These are phyloP conservation scores for Heliornis fulica DNA, from an alignment of 2,113 vertebrate species.

Conservation along the genomic window DNA sequence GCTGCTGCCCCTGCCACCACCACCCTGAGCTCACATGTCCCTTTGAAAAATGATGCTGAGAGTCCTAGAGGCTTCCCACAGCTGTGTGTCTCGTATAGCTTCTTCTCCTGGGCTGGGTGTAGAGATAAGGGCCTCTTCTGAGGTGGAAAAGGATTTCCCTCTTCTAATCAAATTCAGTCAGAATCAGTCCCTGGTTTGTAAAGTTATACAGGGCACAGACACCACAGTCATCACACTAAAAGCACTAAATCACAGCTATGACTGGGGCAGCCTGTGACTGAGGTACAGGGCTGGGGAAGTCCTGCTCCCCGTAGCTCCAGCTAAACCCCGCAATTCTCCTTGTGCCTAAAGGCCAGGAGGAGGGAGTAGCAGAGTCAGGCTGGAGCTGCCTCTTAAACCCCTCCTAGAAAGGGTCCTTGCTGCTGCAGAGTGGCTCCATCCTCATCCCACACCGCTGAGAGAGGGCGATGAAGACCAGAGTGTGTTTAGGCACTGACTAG, in stretches of 20 bases:
- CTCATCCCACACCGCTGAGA: fast-evolving
- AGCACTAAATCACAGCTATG: background rate
- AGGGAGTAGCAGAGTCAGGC: background rate
- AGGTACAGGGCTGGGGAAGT: background rate
- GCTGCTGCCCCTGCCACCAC: background rate
- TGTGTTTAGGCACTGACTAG: background rate
- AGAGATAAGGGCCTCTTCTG: background rate
- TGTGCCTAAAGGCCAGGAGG: background rate
- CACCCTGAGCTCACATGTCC: fast-evolving
- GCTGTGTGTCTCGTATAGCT: fast-evolving
- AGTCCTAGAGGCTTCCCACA: background rate
- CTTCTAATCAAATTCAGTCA: fast-evolving
- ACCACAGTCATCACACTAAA: fast-evolving
- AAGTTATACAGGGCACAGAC: background rate
- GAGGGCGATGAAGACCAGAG: fast-evolving
- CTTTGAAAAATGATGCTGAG: background rate
- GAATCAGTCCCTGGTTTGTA: background rate
- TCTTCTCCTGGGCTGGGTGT: background rate
- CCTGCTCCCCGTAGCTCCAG: background rate
- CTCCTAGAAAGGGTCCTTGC: fast-evolving
- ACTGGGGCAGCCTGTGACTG: fast-evolving
- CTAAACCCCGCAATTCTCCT: background rate
- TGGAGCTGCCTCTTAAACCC: background rate
- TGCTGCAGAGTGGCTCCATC: background rate
- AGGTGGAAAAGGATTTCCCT: background rate